Percentiles rank a stretch among this genome's conserved stretches.
Evolutionary conservation across 2,797 vertebrate genomes (phyloP).

Genomic region (Chloroceryle inda): DNA sequence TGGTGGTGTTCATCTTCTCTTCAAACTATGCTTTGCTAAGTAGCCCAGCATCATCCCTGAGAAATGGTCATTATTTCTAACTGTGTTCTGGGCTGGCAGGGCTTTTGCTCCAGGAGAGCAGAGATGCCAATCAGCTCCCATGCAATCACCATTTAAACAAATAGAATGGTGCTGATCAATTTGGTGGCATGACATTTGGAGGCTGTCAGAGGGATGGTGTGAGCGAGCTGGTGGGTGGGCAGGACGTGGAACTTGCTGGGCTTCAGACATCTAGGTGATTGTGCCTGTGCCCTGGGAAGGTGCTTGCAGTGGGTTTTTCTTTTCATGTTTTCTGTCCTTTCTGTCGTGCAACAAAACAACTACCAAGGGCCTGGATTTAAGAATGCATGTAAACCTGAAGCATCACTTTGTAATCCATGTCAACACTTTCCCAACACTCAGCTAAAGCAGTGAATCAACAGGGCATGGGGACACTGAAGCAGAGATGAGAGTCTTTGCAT

Average conservation of each 20-base stretch:
- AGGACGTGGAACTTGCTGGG: neutral
- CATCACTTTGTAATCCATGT: slow-evolving; percentile 58
- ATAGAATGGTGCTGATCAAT: neutral
- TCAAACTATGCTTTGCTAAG: neutral
- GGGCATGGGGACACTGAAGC: neutral
- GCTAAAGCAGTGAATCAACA: slow-evolving; percentile 3
- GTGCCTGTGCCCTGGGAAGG: neutral
- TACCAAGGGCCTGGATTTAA: slow-evolving; percentile 12
- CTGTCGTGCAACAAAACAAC: slow-evolving; percentile 38
- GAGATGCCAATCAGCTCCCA: slow-evolving; percentile 2
- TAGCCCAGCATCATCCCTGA: neutral
- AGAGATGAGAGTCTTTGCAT: neutral
- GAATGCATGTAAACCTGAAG: slow-evolving; percentile 13
- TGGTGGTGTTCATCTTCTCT: neutral
- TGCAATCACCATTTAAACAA: neutral
- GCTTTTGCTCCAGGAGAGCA: slow-evolving; percentile 40
- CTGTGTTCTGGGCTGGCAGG: neutral
- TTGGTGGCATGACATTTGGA: neutral
- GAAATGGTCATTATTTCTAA: neutral
- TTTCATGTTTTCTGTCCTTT: slow-evolving; percentile 12
- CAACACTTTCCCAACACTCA: slow-evolving; percentile 30
- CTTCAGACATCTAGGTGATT: neutral
- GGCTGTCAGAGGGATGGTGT: neutral
- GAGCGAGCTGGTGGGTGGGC: neutral
- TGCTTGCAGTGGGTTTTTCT: neutral